Evolutionary conservation across 53 echinoderm and acorn worm genomes (phyloP).

Genomic region (Zoroaster sp.): DNA sequence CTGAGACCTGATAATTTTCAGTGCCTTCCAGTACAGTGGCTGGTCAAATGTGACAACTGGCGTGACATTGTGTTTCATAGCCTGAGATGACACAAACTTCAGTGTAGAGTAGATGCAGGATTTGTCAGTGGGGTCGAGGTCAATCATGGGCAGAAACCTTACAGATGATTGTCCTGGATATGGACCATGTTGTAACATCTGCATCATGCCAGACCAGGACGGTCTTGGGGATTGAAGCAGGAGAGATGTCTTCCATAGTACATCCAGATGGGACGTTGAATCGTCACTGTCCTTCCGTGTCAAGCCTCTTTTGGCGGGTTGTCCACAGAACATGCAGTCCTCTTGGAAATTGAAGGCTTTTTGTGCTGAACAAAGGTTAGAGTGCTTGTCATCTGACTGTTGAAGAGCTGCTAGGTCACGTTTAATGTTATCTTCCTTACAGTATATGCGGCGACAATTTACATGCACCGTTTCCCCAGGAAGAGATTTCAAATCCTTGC

Average conservation of each 20-base stretch:
- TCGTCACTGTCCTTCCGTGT: background rate
- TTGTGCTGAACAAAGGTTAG: no score
- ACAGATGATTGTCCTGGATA: conserved; percentile 65
- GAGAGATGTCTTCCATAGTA: conserved; percentile 48
- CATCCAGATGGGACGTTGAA: conserved; percentile 34
- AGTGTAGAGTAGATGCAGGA: conserved; percentile 21
- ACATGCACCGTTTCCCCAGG: background rate
- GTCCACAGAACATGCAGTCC: no score
- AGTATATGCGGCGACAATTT: background rate
- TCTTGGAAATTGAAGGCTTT: no score
- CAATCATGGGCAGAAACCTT: conserved; percentile 61
- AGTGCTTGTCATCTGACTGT: no score
- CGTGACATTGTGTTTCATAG: conserved; percentile 10
- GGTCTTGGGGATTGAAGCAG: conserved; percentile 14
- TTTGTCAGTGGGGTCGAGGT: conserved; percentile 53
- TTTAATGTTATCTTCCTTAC: background rate
- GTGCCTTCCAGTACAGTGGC: conserved; percentile 65
- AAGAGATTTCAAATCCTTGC: no score
- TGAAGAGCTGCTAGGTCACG: no score
- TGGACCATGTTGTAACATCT: background rate
- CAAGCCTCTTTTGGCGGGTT: no score
- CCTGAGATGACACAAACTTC: conserved; percentile 37
- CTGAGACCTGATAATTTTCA: background rate
- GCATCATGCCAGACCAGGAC: conserved; percentile 44
- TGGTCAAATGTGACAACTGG: conserved; percentile 65